Base-by-base conservation (phyloP, 2,113 vertebrate genomes). In the Gopherus flavomarginatus region DNA sequence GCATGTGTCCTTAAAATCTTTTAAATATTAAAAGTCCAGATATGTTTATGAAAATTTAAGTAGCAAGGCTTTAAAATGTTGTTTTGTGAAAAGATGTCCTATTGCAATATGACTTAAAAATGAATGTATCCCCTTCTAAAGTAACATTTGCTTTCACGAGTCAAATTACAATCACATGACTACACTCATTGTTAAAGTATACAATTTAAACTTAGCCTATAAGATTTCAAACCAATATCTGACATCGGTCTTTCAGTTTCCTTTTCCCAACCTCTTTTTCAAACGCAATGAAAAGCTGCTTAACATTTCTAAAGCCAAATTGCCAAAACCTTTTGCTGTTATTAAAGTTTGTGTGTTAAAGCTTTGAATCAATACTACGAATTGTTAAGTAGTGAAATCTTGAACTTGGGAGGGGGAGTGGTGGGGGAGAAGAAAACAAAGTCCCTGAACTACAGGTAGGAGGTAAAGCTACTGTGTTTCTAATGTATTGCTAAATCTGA, bases 21-120 rank as follows among this genome's bases (percentile, higher is more conserved):
- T 92, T 72, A 79, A 94, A 81, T 86, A 95, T 7, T 90, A 62
- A 77, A 69, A 91, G 87, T 86, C n/a, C 59, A 97, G 90, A 90
- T 93, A 86, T 69, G 52, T 49, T 0, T 94, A 92, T 17, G 87
- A 87, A 91, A 95, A 77, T 14, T 79, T 87, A 38, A 29, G 75
- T 1, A 92, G 65, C 11, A 62, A 94, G 87, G 90, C 27, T 79
- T 72, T 8, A 65, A 59, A 65, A 62, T 69, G 31, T 72, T 29
- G 16, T 38, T 91, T 78, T 93, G 79, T 89, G 57, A 78, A 88
- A 85, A 90, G 82, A 13, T 5, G 94, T 95, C 69, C 80, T 95
- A 69, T 91, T 57, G 78, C 81, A 98, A 47, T 83, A 62, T 81
- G 38, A 92, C 87, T 95, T 95, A 94, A 83, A 95, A 95, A 94